Percentiles rank a stretch among this genome's conserved stretches.
phyloP scores from a whole-genome alignment of 2,797 vertebrate genomes.

The Cirrhinus mrigala region DNA sequence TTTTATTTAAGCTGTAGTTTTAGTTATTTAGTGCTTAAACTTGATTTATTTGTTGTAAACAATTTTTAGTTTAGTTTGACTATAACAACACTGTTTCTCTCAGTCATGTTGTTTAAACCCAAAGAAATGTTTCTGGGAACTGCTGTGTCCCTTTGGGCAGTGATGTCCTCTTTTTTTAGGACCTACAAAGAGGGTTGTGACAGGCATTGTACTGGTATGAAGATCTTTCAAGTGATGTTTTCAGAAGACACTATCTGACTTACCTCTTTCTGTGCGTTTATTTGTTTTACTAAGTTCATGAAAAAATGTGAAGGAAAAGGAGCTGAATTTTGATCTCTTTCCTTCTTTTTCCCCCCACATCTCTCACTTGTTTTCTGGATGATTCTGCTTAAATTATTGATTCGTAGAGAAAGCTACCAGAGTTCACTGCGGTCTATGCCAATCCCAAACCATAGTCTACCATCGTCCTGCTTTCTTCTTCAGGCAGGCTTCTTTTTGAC shows the following conservation, averaged over 20 bases:
- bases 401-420: constrained; percentile 19
- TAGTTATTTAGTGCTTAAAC: too few relatives aligned
- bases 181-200: neutral
- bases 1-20: too few relatives aligned
- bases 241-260: neutral
- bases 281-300: constrained; percentile 1
- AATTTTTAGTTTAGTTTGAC: neutral
- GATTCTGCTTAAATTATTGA: constrained; percentile 53
- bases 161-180: neutral
- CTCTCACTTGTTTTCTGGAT: constrained; percentile 23
- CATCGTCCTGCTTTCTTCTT: constrained; percentile 9
- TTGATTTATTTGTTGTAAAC: too few relatives aligned
- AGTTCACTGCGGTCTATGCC: neutral
- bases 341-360: neutral
- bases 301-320: constrained; percentile 4
- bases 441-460: constrained; percentile 20
- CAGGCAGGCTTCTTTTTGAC: constrained; percentile 4
- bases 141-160: neutral
- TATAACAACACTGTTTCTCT: neutral
- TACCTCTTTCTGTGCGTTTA: neutral
- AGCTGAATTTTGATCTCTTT: neutral
- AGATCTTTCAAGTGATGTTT: constrained; percentile 8
- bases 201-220: neutral
- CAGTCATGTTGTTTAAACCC: neutral
- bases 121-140: neutral